Evolutionary conservation across 92 coral and sea anemone species (phyloP), one percentile per base, ranked within the genome.

Genomic region (Epizoanthus stellaris): DNA sequence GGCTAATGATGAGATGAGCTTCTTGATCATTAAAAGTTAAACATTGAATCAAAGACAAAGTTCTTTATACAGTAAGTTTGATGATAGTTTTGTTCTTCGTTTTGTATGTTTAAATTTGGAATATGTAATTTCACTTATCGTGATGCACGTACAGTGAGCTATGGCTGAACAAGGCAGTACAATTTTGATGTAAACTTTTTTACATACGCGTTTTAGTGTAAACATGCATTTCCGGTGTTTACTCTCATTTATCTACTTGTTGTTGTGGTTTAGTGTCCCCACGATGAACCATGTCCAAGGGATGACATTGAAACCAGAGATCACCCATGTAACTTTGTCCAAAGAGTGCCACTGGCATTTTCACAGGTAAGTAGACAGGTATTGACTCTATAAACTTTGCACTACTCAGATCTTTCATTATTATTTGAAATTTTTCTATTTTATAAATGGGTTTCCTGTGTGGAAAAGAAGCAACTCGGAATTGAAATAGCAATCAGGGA

Each of bases 301-400:
- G 91, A 92, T 75, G 94, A 96, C 52, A 75, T 90, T 4, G 82
- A 86, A 67, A 89, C 93, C 42, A 88, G 96, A 82, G 98, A 96
- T 81, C 98, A 96, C 43, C 98, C 98, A 6, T 96, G 98, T 57
- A 94, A 96, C 92, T 96, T 96, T 88, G 98, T 94, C 63, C 98
- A 96, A 85, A 90, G 95, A 74, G 96, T 94, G 1, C 98, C 93
- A 75, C 88, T 96, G 73, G 93, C 98, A 10, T 89, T 91, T 63
- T 90, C 90, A 67, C 95, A 96, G 95, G 98, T 96, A 88, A 45
- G n/a, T 25, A 61, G 73, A 73, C 40, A 30, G 5, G 16, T 34
- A 80, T n/a, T 36, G 23, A 43, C 36, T 30, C 1, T 30, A 30
- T n/a, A n/a, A n/a, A 30, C 36, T 30, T 1, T 30, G 2, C 9